These are phyloP conservation scores for Saturnia pavonia DNA, from an alignment of 2,888 invertebrate species.

Conservation along the genomic window DNA sequence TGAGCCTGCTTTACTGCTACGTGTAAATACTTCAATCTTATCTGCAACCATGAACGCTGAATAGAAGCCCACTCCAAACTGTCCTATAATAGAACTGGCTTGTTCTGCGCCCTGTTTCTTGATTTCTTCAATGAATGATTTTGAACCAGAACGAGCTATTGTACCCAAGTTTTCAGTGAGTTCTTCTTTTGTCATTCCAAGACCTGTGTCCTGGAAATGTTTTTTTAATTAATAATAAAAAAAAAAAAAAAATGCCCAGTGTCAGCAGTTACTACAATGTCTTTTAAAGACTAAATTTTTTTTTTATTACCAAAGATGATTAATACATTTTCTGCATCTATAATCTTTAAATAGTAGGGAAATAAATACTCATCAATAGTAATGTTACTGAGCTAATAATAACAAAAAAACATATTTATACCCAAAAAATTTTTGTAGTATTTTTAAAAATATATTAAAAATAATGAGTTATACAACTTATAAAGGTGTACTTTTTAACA, in stretches of 20 bases:
- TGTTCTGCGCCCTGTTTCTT: slow-evolving; percentile 84
- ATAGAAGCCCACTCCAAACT: slow-evolving; percentile 99
- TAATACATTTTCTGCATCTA: background rate
- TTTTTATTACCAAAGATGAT: background rate
- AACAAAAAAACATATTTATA: too few relatives aligned
- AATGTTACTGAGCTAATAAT: background rate
- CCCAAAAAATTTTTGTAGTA: too few relatives aligned
- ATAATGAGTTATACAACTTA: background rate
- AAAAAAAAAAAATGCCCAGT: too few relatives aligned
- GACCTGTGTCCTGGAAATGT: slow-evolving; percentile 89
- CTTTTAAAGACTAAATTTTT: background rate
- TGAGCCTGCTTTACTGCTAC: slow-evolving; percentile 84
- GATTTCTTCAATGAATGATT: slow-evolving; percentile 93
- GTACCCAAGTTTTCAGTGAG: slow-evolving; percentile 95
- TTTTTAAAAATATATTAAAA: too few relatives aligned
- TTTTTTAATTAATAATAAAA: background rate
- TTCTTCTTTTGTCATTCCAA: slow-evolving; percentile 98
- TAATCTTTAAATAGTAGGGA: background rate
- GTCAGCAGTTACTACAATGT: too few relatives aligned
- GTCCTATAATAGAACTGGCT: slow-evolving; percentile 93
- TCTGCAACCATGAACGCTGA: slow-evolving; percentile 99
- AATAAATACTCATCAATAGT: background rate
- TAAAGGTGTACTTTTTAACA: background rate
- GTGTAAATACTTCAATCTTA: slow-evolving; percentile 95
- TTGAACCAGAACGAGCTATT: slow-evolving; percentile 97